Base-by-base conservation (phyloP, 2,888 invertebrate species). In the Hecatera dysodea region DNA sequence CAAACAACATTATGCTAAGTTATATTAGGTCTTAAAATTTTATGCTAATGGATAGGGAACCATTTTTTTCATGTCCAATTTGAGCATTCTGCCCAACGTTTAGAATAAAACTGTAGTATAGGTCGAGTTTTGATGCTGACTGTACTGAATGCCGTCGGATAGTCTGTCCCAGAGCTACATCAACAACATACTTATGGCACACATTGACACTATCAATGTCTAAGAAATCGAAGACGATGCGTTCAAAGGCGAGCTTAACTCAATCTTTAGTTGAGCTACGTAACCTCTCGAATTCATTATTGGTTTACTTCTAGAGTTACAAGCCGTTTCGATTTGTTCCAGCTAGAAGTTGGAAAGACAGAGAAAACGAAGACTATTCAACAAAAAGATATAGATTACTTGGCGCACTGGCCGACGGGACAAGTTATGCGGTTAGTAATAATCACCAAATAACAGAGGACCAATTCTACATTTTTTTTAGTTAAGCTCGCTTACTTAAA, bases 401-500 rank as follows among this genome's bases (percentile, higher is more conserved):
- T 84, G 29, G 80, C 70, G 5, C 89, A 88, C 24, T 88, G 74
- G 60, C 89, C 91, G 5, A 82, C 85, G 5, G 91, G 91, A 11
- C 75, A 78, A 56, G 65, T 83, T 12, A 83, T 90, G 86, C 80
- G 89, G 91, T 90, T 22, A 79, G 75, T 52, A 8, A 33, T 33
- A 1, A n/a, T n/a, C n/a, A n/a, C n/a, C n/a, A n/a, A n/a, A n/a
- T n/a, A n/a, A n/a, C n/a, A n/a, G n/a, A n/a, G n/a, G n/a, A n/a
- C n/a, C n/a, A n/a, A n/a, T n/a, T n/a, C n/a, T n/a, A n/a, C n/a
- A n/a, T n/a, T n/a, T n/a, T n/a, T n/a, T n/a, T n/a, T n/a, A n/a
- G n/a, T n/a, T n/a, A n/a, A n/a, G n/a, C n/a, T n/a, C n/a, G n/a
- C n/a, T n/a, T n/a, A n/a, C n/a, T n/a, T n/a, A n/a, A n/a, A n/a